phyloP scores from a whole-genome alignment of 2,888 invertebrate species.

The Spicauda simplicius region DNA sequence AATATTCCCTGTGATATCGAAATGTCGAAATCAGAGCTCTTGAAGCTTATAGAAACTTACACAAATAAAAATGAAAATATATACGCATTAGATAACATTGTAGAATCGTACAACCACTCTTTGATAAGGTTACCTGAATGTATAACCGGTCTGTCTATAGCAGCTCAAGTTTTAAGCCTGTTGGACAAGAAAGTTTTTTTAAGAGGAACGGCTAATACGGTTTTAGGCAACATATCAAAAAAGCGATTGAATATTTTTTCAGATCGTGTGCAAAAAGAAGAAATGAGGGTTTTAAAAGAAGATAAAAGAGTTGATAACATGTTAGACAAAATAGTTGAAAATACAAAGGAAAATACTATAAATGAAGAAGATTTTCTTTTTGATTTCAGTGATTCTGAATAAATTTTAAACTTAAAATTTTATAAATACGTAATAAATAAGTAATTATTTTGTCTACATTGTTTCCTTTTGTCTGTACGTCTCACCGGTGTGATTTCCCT shows the following conservation, averaged over 20 bases:
- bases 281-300: neutral
- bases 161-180: neutral
- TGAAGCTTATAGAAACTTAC: conserved; percentile 49
- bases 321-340: conserved; percentile 7
- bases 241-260: neutral
- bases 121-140: conserved; percentile 49
- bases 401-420: too few species aligned
- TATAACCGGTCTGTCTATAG: conserved; percentile 44
- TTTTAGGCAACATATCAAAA: neutral
- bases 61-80: conserved; percentile 43
- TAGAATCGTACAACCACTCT: conserved; percentile 45
- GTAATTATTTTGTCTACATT: too few species aligned
- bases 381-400: conserved; percentile 22
- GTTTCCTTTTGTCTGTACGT: too few species aligned
- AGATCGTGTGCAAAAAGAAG: neutral
- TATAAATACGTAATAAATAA: too few species aligned
- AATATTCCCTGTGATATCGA: conserved; percentile 44
- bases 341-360: neutral
- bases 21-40: conserved; percentile 50
- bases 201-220: too few species aligned
- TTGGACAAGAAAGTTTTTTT: neutral
- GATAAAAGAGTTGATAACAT: conserved; percentile 12
- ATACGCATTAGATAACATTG: conserved; percentile 43
- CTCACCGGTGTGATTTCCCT: too few species aligned
- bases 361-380: conserved; percentile 9